These are phyloP conservation scores for Parnassius mnemosyne DNA, from an alignment of 2,888 invertebrate species.

Conservation along the genomic window DNA sequence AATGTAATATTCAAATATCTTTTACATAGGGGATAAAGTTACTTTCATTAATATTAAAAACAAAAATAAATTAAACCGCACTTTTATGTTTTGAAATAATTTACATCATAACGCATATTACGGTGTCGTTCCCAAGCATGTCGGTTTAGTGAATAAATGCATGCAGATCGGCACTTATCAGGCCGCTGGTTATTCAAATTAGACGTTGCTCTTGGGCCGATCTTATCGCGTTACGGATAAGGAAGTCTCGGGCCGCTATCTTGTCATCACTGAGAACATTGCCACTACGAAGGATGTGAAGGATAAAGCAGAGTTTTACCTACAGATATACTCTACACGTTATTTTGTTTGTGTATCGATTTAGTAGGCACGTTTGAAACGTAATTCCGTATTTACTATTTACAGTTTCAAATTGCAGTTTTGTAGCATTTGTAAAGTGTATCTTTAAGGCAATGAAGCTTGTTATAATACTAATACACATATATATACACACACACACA, in stretches of 20 bases:
- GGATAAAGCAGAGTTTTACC: constrained; percentile 6
- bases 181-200: constrained; percentile 63
- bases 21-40: no score
- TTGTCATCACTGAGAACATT: constrained; percentile 53
- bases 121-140: constrained; percentile 49
- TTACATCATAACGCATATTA: constrained; percentile 16
- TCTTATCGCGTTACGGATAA: constrained; percentile 70
- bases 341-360: constrained; percentile 7
- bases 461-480: no score
- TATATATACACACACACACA: no score
- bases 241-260: constrained; percentile 63
- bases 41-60: no score
- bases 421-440: no score
- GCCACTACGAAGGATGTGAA: constrained; percentile 40
- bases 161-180: constrained; percentile 54
- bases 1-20: no score
- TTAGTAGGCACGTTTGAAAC: neutral
- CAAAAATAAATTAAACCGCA: neutral
- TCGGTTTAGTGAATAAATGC: constrained; percentile 49
- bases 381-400: neutral
- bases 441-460: no score
- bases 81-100: constrained; percentile 13
- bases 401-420: neutral
- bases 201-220: constrained; percentile 60
- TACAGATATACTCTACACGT: constrained; percentile 4